These are phyloP conservation scores for Melinopterus prodromus DNA, from an alignment of 2,888 invertebrate genomes.

Conservation along the genomic window DNA sequence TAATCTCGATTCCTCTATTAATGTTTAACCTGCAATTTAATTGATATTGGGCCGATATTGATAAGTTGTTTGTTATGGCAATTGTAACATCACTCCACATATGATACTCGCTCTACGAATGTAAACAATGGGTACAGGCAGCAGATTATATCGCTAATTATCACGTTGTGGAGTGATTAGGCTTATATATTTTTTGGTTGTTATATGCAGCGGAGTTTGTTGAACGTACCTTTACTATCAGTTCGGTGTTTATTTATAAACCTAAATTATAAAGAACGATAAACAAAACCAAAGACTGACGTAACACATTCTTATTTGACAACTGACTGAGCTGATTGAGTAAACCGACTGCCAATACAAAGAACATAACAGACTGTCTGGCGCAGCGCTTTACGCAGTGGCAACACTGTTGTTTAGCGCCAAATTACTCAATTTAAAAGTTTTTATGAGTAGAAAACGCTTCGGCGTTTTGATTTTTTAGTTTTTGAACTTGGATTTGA, in stretches of 20 bases:
- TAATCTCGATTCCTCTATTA: not conserved
- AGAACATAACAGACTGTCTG: not conserved
- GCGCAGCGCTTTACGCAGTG: not conserved
- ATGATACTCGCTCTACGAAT: not conserved
- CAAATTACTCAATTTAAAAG: not conserved
- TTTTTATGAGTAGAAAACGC: not conserved
- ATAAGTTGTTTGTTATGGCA: not conserved
- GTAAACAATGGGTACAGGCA: slow-evolving; percentile 43
- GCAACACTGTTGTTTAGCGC: not conserved
- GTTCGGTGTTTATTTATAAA: slow-evolving; percentile 16
- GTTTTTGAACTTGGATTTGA: not conserved
- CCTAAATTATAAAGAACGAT: slow-evolving; percentile 19
- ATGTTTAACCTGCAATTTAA: not conserved
- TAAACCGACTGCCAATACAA: not conserved
- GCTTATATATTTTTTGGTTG: not conserved
- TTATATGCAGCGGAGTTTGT: slow-evolving; percentile 9
- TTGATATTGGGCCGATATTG: not conserved
- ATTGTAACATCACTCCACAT: not conserved
- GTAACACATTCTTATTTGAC: slow-evolving; percentile 35
- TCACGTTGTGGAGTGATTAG: slow-evolving; percentile 17
- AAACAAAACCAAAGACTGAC: slow-evolving; percentile 37
- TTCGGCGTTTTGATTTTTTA: not conserved
- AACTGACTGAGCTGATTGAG: slow-evolving; percentile 11
- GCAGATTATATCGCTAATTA: slow-evolving; percentile 19
- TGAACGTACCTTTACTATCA: slow-evolving; percentile 9